Base-by-base conservation (phyloP, 2,888 invertebrate species). In the Gibbula magus region DNA sequence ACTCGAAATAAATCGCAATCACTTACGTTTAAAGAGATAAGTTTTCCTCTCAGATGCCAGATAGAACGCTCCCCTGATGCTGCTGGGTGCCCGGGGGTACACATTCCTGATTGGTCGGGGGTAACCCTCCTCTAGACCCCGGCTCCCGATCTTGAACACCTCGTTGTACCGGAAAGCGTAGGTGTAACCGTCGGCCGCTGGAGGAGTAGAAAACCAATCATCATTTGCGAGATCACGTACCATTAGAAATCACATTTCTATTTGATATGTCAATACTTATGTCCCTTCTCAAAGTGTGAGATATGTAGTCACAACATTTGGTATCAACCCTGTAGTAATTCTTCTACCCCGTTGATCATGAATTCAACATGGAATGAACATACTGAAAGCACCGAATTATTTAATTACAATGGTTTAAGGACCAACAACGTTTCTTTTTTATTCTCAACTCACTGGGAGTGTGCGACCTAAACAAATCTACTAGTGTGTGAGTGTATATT, bases 11-110 rank as follows among this genome's bases (percentile, higher is more conserved):
- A 56, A n/a, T 10, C n/a, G n/a, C 5, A 1, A 45, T 45, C 2
- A 22, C 74, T 70, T 70, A 90, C 91, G 89, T 86, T 91, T 90
- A 78, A 91, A 91, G n/a, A 91, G 82, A 77, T 90, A 90, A 7
- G 89, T 89, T 81, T 86, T 82, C 20, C 86, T 81, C 39, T 87
- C 83, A 51, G 86, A 81, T 56, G 85, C 86, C 8, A 89, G 82
- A 81, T 86, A 90, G 16, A 88, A 87, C 0, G 88, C 89, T 1
- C 89, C 89, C 10, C 86, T 82, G 0, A 89, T 80, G 67, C 81
- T 81, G 61, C 75, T 82, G 0, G 91, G 91, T 0, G 88, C 89
- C 7, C 77, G 78, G 53, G 79, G 82, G 75, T 85, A 91, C 0
- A 89, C 86, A 22, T 85, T 76, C 22, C 82, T 81, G 75, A 88